Conservation (phyloP, 2,113 vertebrate species). For the Nematolebias whitei region DNA sequence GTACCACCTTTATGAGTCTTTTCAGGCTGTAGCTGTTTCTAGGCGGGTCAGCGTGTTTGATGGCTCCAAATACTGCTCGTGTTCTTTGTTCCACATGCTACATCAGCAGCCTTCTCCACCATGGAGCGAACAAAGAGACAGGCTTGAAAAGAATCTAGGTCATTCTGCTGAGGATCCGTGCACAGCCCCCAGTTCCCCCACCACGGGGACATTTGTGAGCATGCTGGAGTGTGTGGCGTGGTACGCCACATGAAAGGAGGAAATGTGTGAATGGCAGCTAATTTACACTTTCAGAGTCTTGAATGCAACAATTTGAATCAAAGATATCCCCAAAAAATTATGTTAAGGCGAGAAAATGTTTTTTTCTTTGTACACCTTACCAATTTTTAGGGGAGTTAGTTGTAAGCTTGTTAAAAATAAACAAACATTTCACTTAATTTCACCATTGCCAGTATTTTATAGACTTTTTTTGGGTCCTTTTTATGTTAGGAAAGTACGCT, state of each 20-base stretch:
- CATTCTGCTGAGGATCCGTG: slow-evolving; percentile 70
- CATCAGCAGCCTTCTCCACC: slow-evolving; percentile 54
- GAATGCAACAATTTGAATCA: neutral
- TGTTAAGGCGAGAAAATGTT: slow-evolving; percentile 2
- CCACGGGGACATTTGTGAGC: slow-evolving; percentile 46
- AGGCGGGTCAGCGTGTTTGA: slow-evolving; percentile 48
- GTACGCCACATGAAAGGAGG: slow-evolving; percentile 17
- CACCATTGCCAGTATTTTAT: slow-evolving; percentile 35
- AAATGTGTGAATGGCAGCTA: slow-evolving; percentile 43
- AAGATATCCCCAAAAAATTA: too few relatives aligned
- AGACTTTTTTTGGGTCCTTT: slow-evolving; percentile 12
- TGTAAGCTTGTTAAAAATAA: slow-evolving; percentile 58
- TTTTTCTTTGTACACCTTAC: slow-evolving; percentile 3
- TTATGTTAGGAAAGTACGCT: slow-evolving; percentile 3
- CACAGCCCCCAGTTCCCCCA: slow-evolving; percentile 52
- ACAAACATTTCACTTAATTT: slow-evolving; percentile 46
- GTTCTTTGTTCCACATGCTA: slow-evolving; percentile 64
- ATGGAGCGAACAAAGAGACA: slow-evolving; percentile 70
- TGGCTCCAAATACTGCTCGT: slow-evolving; percentile 47
- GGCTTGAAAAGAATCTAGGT: slow-evolving; percentile 79
- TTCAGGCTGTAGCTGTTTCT: slow-evolving; percentile 38
- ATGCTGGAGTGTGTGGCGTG: slow-evolving; percentile 36
- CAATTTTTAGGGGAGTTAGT: slow-evolving; percentile 45
- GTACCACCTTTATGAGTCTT: slow-evolving; percentile 5
- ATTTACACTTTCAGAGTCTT: slow-evolving; percentile 7